Base-by-base conservation (phyloP, 2,888 invertebrate genomes). In the Carpatolechia fugitivella region DNA sequence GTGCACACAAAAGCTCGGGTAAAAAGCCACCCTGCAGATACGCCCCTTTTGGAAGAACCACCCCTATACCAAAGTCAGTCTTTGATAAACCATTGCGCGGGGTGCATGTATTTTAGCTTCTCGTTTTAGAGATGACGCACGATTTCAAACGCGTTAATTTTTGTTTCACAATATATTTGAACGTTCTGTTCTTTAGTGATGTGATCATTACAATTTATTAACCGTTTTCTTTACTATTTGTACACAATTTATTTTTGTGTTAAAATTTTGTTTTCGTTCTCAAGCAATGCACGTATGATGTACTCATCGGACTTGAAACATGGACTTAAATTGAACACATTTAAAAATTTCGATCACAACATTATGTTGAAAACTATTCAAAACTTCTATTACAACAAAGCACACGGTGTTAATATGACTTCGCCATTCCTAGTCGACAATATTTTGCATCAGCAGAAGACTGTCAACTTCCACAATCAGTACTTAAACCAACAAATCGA, bases 341-440 rank as follows among this genome's bases (percentile, higher is more conserved):
- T 84, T 35, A 83, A 82, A 64, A 79, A 72, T 51, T 57, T 85
- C 38, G 85, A 86, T 24, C 84, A 84, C 60, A 82, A 83, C 85
- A 88, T 81, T 82, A 90, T 90, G 90, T 78, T 90, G 78, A 89
- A 88, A 60, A 90, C 90, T 20, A 85, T 90, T 53, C 90, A 90
- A 58, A 88, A 78, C 58, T 60, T 90, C 60, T 89, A 85, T 54
- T 83, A 86, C 58, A 87, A 82, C 56, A 90, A 86, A 62, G 75
- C 74, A 1, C 78, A 74, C 46, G 72, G 66, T 5, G 85, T 82
- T 56, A 91, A 91, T 63, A 91, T 92, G 86, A 88, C 92, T 29
- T 93, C 93, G 0, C 92, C 92, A 0, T 93, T 93, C 66, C 68
- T 92, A 52, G 92, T 93, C 60, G 93, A 93, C 72, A 93, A 93